These are phyloP conservation scores for Liparis tanakae DNA, from an alignment of 2,797 vertebrate species.

Conservation along the genomic window DNA sequence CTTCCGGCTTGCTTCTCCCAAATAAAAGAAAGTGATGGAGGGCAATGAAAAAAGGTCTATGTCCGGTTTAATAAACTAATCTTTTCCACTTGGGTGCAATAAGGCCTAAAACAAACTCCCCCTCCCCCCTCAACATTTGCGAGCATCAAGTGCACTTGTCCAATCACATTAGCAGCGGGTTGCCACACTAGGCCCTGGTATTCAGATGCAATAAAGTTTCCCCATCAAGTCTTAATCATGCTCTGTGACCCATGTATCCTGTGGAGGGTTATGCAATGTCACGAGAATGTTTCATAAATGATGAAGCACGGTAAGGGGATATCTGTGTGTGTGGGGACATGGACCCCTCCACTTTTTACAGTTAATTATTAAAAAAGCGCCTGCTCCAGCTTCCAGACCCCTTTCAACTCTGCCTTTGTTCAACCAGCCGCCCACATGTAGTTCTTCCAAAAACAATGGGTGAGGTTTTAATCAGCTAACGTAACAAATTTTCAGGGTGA, in stretches of 20 bases:
- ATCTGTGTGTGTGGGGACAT: background rate
- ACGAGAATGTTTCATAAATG: constrained; percentile 7
- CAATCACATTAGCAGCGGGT: constrained; percentile 23
- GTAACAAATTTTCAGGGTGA: background rate
- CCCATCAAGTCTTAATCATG: constrained; percentile 53
- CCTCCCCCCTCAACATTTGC: background rate
- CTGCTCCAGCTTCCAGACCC: no score
- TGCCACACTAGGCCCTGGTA: constrained; percentile 32
- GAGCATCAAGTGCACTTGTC: constrained; percentile 18
- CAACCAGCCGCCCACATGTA: no score
- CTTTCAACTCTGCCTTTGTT: no score
- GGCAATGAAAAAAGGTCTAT: constrained; percentile 25
- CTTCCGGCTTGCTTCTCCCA: constrained; percentile 11
- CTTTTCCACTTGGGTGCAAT: constrained; percentile 13
- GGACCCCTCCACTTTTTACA: background rate
- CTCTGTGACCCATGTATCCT: constrained; percentile 49
- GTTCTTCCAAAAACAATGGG: no score
- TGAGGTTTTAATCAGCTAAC: background rate
- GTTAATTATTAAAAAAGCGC: background rate
- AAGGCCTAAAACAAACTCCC: constrained; percentile 19
- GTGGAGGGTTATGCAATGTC: constrained; percentile 14
- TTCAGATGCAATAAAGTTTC: constrained; percentile 67
- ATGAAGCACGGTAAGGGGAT: constrained; percentile 17
- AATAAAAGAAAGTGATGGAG: constrained; percentile 21
- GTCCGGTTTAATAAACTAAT: constrained; percentile 19